Evolutionary conservation across 2,888 invertebrate species (phyloP), one percentile per base, ranked within the genome.

Genomic region (Aphodius sticticus): DNA sequence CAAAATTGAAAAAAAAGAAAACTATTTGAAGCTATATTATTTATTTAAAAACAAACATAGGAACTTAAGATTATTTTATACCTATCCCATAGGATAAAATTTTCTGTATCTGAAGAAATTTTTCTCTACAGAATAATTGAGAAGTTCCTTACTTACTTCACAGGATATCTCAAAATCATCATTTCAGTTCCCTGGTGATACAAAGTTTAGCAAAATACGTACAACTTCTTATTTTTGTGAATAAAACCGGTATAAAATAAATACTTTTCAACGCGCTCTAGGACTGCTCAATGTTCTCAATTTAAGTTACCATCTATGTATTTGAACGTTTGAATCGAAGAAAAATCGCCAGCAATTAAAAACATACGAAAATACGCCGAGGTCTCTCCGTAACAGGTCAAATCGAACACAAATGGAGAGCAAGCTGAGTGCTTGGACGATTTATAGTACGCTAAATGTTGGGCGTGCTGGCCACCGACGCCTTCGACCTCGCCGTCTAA

Each of bases 401-500:
- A 53, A 53, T 53, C 53, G 53, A 53, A 53, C 53, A 53, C 53
- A 53, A 53, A 53, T 76, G 78, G 36, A 71, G 53, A 38, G 77
- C 77, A 16, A 72, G 72, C 37, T 70, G 69, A 15, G 69, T 76
- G 69, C 76, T 76, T 69, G 77, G 15, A 69, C 69, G 77, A 72
- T 79, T 53, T 78, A 80, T 69, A 69, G 70, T 36, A 71, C 78
- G 76, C 37, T 74, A 53, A 38, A 75, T 76, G 69, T 75, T 53
- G 38, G 53, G 53, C 53, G 53, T 7, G 2, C 53, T 12, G 53
- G 70, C 74, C 36, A 69, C 26, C 69, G 69, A 38, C 76, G 69
- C 77, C 53, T 74, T 38, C 70, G 75, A 76, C 69, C 77, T 78
- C 77, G 78, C 74, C 80, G 80, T 75, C 80, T 80, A 80, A 78